Conservation (phyloP, 2,113 vertebrate genomes). For the Dipodomys ordii region DNA sequence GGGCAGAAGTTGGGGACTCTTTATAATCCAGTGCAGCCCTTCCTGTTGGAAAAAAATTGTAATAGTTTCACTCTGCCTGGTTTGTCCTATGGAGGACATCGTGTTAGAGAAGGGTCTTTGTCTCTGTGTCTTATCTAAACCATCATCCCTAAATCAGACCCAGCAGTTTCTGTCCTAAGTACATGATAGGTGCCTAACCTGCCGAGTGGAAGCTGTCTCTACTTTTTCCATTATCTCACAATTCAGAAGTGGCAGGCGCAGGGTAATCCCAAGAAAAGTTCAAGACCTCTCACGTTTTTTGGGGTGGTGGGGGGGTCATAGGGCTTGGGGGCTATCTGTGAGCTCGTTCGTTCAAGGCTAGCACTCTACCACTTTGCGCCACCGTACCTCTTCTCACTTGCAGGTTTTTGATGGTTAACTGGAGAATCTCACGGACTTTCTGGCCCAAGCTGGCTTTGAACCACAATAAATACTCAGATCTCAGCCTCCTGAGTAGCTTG, state of each 20-base stretch:
- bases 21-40: not conserved
- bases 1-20: not conserved
- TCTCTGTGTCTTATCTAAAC: not conserved
- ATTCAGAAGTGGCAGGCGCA: not conserved
- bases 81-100: not conserved
- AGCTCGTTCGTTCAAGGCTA: too few relatives aligned
- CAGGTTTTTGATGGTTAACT: too few relatives aligned
- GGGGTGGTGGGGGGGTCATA: too few relatives aligned
- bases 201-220: not conserved
- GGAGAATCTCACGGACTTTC: too few relatives aligned
- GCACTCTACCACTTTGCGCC: too few relatives aligned
- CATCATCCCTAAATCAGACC: not conserved
- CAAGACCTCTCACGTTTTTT: not conserved
- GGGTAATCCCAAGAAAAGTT: not conserved
- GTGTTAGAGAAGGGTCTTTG: not conserved
- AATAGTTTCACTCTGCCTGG: not conserved
- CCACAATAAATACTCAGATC: too few relatives aligned
- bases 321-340: too few relatives aligned
- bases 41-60: not conserved
- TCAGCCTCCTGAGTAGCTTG: too few relatives aligned
- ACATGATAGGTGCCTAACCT: not conserved
- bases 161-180: not conserved
- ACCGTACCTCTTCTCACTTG: too few relatives aligned
- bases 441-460: too few relatives aligned
- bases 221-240: not conserved